phyloP scores from a whole-genome alignment of 2,113 vertebrate genomes.

The Alligator sinensis region DNA sequence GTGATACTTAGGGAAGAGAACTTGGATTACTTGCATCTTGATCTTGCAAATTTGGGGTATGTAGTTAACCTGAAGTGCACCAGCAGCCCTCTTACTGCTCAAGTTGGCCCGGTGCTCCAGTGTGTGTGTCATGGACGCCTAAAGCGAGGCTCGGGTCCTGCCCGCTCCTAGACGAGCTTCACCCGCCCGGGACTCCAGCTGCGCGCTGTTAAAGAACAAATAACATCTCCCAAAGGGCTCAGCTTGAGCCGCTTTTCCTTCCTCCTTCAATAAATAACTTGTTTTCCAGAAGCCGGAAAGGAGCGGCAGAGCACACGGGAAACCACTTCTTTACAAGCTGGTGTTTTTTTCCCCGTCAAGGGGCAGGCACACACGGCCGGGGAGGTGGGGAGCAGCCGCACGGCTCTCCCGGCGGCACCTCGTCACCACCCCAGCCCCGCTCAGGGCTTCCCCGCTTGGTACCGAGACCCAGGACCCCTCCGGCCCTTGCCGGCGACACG shows the following conservation, averaged over 20 bases:
- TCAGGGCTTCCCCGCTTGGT: neutral
- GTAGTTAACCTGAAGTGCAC: neutral
- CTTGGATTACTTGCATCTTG: rapidly evolving
- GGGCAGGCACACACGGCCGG: neutral
- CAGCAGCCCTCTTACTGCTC: neutral
- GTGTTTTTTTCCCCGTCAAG: no score
- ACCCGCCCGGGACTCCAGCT: neutral
- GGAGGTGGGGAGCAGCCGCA: neutral
- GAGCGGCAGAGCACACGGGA: neutral
- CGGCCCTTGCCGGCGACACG: neutral
- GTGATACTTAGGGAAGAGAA: neutral
- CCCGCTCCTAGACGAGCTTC: neutral
- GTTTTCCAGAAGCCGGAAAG: neutral
- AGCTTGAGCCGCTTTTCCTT: neutral
- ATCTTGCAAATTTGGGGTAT: neutral
- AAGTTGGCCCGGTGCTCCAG: rapidly evolving
- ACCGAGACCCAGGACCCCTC: neutral
- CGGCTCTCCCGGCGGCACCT: neutral
- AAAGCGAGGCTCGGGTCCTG: neutral
- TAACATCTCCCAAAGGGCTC: neutral
- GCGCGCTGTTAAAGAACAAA: neutral
- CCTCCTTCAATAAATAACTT: neutral
- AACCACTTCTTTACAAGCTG: no score
- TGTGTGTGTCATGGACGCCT: rapidly evolving
- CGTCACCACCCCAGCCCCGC: neutral